Percentiles rank a stretch among this genome's conserved stretches.
phyloP scores from a whole-genome alignment of 2,888 invertebrate species.

The Epinotia nisella region DNA sequence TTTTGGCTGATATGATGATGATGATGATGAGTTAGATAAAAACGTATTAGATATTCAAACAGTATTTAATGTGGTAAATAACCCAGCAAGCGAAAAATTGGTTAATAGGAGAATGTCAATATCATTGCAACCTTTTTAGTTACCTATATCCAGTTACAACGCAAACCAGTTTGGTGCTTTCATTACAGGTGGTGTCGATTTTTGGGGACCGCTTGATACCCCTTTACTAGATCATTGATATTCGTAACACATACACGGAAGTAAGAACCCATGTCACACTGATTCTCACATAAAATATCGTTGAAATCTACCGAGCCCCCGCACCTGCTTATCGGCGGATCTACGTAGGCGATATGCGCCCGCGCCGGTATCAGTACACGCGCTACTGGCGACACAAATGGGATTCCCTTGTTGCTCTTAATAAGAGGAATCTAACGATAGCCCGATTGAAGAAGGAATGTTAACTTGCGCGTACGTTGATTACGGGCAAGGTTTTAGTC shows the following conservation, averaged over 20 bases:
- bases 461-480: conserved; percentile 19
- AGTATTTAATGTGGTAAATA: too few species aligned
- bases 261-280: conserved; percentile 36
- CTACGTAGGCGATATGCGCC: conserved; percentile 41
- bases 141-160: too few species aligned
- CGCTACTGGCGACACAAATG: conserved; percentile 46
- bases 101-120: too few species aligned
- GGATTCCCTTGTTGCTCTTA: conserved; percentile 49
- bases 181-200: background rate
- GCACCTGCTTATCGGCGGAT: conserved; percentile 42
- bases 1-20: too few species aligned
- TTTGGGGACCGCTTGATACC: background rate
- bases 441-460: conserved; percentile 23
- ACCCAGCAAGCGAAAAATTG: too few species aligned
- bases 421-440: conserved; percentile 45
- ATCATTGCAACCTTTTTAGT: too few species aligned
- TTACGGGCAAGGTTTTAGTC: background rate
- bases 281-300: conserved; percentile 43
- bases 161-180: background rate
- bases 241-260: conserved; percentile 34
- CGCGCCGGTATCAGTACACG: conserved; percentile 38
- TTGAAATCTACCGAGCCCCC: conserved; percentile 35
- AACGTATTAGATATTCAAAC: too few species aligned
- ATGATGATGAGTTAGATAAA: too few species aligned
- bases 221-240: background rate